Evolutionary conservation across 1,140 invertebrate species (phyloP), one percentile per base, ranked within the genome.

Genomic region (Drosophila lacteicornis): DNA sequence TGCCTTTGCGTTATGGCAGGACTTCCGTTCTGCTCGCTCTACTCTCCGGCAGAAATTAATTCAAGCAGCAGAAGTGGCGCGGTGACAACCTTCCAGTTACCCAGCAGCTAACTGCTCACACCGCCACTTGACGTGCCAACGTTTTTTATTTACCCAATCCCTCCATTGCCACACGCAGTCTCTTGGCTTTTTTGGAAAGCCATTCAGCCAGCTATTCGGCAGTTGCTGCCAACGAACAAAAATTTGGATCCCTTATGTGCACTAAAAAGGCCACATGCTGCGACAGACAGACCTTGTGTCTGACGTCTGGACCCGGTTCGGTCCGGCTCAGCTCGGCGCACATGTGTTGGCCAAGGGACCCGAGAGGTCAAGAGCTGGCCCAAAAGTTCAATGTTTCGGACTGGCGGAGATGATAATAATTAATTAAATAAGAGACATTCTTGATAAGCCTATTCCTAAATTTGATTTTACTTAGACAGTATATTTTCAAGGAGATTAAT

Each of bases 11-110:
- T 86, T 82, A 87, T 88, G 74, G 80, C 85, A 90, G 80, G 69
- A 84, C 78, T 75, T 88, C 84, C 85, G 84, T 68, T 85, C 51
- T 67, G 68, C 66, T 71, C 60, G 57, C 43, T 45, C 50, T 50
- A 27, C 65, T 55, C 58, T 75, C 60, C 66, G 75, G 27, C 75
- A 68, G 75, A 79, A 88, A 84, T 90, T 88, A 90, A 88, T 88
- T 90, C 84, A 84, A 88, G 84, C 80, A 80, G 78, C 80, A 90
- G 80, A 88, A 90, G 77, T 88, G 77, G 84, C 68, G 85, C 84
- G 79, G 66, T 65, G 78, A 81, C 85, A 86, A 79, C 68, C 81
- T 85, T 81, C 36, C 25, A 59, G 60, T 70, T 57, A 51, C 60
- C 60, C 75, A 71, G 63, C 74, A 73, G 69, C 65, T 59, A 77